Base-by-base conservation (phyloP, 2,888 invertebrate species). In the Tuberolachnus salignus region DNA sequence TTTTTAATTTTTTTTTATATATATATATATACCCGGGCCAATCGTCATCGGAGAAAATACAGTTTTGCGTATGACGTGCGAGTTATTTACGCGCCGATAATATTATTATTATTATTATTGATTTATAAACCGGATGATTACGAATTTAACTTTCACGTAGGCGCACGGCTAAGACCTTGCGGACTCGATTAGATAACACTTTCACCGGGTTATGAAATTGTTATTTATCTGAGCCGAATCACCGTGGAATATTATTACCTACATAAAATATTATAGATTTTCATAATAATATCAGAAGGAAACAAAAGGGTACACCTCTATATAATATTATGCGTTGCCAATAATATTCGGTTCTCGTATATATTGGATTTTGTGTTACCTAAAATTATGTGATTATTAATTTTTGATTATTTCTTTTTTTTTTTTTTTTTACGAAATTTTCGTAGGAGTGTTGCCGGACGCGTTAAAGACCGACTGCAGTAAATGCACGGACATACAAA, bases 401-500 rank as follows among this genome's bases (percentile, higher is more conserved):
- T 4, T 34, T n/a, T n/a, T n/a, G n/a, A n/a, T n/a, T n/a, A n/a
- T n/a, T n/a, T n/a, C n/a, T 66, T 23, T 23, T 46, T 11, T 2
- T 64, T 64, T 26, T 4, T 9, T 21, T 63, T 13, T 64, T 23
- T 64, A 23, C 4, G n/a, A 16, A 16, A 34, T 14, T 42, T 59
- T 80, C 81, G 1, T 82, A 83, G 83, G 74, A 73, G 66, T 80
- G 34, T 80, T 83, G 14, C 83, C 83, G 4, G 83, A 83, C 42
- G 83, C 83, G 16, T 74, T 83, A 16, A 46, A 80, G 51, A 82
- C 82, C 44, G 74, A 81, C 59, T 83, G 83, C 80, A 64, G 49
- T n/a, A 83, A 83, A 75, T 83, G 83, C 66, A 81, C 81, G 8
- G 78, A 78, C 10, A 63, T 81, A 19, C 83, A 83, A 80, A 83